Percentiles rank a stretch among this genome's conserved stretches.
Evolutionary conservation across 2,113 vertebrate genomes (phyloP).

Genomic region (Calidris pugnax): DNA sequence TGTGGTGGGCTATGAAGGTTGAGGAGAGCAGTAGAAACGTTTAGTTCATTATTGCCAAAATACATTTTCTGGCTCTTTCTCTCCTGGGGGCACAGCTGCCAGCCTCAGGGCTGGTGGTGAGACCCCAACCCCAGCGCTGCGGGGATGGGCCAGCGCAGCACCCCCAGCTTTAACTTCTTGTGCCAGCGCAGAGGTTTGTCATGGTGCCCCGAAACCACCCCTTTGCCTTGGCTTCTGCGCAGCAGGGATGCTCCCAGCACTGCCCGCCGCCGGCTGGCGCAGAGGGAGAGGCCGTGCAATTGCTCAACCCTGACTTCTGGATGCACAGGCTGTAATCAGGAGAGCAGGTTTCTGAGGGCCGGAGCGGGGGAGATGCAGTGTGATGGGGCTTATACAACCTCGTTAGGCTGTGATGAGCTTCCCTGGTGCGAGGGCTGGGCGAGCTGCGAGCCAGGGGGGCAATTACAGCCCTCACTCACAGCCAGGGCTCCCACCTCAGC

Average conservation of each 20-base stretch:
- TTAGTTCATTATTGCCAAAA: not conserved
- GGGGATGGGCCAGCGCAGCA: not conserved
- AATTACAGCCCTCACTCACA: not conserved
- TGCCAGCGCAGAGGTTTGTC: rapidly evolving
- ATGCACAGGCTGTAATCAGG: rapidly evolving
- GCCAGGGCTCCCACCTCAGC: not conserved
- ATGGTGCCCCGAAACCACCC: rapidly evolving
- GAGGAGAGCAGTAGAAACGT: not conserved
- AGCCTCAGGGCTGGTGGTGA: not conserved
- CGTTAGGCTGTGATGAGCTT: not conserved
- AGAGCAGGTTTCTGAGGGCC: rapidly evolving
- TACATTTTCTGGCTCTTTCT: not conserved
- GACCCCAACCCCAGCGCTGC: not conserved
- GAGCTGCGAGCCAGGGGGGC: rapidly evolving
- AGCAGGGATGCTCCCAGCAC: rapidly evolving
- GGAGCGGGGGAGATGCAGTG: rapidly evolving
- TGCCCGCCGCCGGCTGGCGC: rapidly evolving
- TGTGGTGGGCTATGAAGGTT: rapidly evolving
- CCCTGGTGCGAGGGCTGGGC: rapidly evolving
- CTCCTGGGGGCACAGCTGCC: not conserved
- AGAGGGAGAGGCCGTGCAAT: rapidly evolving
- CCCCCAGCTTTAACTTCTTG: rapidly evolving
- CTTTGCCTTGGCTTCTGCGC: not conserved
- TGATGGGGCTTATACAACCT: not conserved
- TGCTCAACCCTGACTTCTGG: rapidly evolving